Evolutionary conservation across 2,113 vertebrate genomes (phyloP).

Genomic region (Amazona guildingii): DNA sequence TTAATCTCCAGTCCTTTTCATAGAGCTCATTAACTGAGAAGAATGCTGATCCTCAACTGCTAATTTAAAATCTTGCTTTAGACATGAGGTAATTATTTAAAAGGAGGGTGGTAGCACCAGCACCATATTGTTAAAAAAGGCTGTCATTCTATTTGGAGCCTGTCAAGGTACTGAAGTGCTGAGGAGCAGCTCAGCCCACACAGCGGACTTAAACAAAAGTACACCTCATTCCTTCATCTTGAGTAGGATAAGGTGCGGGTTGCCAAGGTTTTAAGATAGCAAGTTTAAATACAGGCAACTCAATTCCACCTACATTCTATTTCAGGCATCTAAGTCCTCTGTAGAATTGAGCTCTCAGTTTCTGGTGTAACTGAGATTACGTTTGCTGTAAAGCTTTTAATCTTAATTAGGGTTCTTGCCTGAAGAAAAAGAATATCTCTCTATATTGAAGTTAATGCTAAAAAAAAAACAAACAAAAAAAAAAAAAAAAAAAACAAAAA

Average conservation of each 20-base stretch:
- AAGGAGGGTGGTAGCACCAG: background rate
- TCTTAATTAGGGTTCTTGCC: background rate
- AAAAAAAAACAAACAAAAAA: background rate
- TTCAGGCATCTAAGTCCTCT: background rate
- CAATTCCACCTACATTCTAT: slow-evolving; percentile 16
- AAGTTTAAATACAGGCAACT: slow-evolving; percentile 28
- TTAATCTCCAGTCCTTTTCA: background rate
- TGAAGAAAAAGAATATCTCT: background rate
- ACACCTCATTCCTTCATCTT: background rate
- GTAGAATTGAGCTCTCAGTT: background rate
- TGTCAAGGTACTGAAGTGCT: background rate
- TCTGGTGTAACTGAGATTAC: background rate
- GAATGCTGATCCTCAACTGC: background rate
- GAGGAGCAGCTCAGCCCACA: background rate
- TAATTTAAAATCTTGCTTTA: background rate
- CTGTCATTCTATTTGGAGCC: background rate
- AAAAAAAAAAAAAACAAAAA: background rate
- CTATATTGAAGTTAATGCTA: background rate
- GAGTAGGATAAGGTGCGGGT: background rate
- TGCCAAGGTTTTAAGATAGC: background rate
- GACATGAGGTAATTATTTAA: background rate
- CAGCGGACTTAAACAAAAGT: background rate
- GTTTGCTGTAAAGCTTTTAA: background rate
- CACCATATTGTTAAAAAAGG: background rate
- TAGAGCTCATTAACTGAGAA: background rate